Percentiles rank a stretch among this genome's conserved stretches.
Evolutionary conservation across 2,113 vertebrate species (phyloP).

Genomic region (Sinocyclocheilus rhinocerous): DNA sequence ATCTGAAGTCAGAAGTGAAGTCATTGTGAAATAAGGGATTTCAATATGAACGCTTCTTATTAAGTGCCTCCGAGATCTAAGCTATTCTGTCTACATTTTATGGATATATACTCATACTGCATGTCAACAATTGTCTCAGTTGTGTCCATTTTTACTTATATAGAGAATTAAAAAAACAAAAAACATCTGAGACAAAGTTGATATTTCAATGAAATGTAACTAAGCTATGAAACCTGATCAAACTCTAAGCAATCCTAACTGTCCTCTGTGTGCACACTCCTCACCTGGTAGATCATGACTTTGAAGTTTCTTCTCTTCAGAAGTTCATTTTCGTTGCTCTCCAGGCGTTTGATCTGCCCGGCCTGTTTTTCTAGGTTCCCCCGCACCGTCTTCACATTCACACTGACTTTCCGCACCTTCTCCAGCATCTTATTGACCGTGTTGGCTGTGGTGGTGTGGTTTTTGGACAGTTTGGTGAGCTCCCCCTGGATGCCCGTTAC

Average conservation of each 20-base stretch:
- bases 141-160: background rate
- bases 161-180: background rate
- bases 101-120: background rate
- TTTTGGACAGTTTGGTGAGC: conserved; percentile 91
- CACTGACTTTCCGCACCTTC: conserved; percentile 98
- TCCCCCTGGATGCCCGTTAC: conserved; percentile 96
- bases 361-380: conserved; percentile 96
- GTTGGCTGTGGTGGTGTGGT: conserved; percentile 90
- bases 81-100: background rate
- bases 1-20: background rate
- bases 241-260: background rate
- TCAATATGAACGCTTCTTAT: too few relatives aligned
- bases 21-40: background rate
- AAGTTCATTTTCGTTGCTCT: conserved; percentile 92
- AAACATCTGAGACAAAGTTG: background rate
- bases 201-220: background rate
- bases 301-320: conserved; percentile 97
- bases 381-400: conserved; percentile 95
- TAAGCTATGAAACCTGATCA: background rate
- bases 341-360: conserved; percentile 94
- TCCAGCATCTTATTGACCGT: conserved; percentile 96
- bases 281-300: conserved; percentile 95
- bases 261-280: background rate
- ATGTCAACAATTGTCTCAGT: background rate
- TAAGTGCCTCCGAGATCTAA: background rate